Evolutionary conservation across 37 sponge, comb jelly and placozoan species (phyloP), one percentile per base, ranked within the genome.

Genomic region (Spongilla lacustris): DNA sequence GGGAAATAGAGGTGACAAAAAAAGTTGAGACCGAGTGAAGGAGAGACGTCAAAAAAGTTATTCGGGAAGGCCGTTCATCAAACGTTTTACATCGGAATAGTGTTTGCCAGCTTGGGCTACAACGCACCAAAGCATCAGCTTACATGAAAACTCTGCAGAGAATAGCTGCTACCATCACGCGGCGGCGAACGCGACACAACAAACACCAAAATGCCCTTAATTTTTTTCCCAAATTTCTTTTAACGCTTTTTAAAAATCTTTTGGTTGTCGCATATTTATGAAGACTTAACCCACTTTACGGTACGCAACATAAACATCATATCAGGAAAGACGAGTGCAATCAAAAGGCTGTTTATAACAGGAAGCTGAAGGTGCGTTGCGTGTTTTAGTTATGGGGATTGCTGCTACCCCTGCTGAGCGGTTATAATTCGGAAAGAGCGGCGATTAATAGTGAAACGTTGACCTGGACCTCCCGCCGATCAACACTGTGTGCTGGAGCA

Each of bases 141-240:
- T 77, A 91, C 91, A 91, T 91, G n/a, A 81, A 58, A 30, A 81
- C 48, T 72, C 87, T 74, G 49, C 83, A 91, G 38, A 91, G 67
- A 37, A 86, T 67, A 21, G 67, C 87, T 36, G 87, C 77, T 28
- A 90, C 81, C 90, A 90, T 90, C 24, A 32, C 66, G n/a, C n/a
- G 23, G 14, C 11, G 12, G 66, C 10, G 5, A 50, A 25, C 22
- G 25, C 33, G 24, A 68, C 24, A 69, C 25, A 30, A 29, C 24
- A 35, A 23, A 26, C 71, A 69, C 24, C 4, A 37, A 69, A 67
- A 23, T 9, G n/a, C n/a, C 4, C 58, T 17, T 58, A 58, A 58
- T 58, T 58, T 58, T 58, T 46, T 46, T 46, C 46, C 46, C 46
- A 46, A 46, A 46, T 46, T 46, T 46, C 48, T 77, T 30, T 29